Base-by-base conservation (phyloP, 1,140 invertebrate genomes). In the Semibalanus balanoides region DNA sequence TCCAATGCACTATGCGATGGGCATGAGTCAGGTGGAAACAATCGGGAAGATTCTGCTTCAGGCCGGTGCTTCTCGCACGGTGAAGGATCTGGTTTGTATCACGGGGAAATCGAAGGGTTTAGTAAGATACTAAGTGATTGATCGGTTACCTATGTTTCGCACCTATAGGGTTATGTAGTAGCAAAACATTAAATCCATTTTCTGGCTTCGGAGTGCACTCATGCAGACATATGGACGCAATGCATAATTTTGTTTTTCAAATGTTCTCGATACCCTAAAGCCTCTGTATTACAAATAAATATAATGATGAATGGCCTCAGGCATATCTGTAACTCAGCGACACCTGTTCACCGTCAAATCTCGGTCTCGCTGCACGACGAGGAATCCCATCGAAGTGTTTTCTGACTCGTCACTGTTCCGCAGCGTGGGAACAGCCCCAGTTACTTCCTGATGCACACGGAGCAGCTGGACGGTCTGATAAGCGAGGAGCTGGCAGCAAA, bases 1-100 rank as follows among this genome's bases (percentile, higher is more conserved):
- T 0, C 88, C 92, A 11, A 84, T 95, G 35, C 93, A 95, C 83
- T 95, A 95, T 82, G 92, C 93, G 0, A 93, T 95, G 93, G 93
- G 92, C 25, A 88, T 93, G 3, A 90, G 92, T 73, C 89, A 91
- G 76, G 90, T 94, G 69, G 93, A 95, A 84, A 86, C 87, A 3
- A 84, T 94, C 27, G 93, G 91, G 80, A 87, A 88, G 75, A 88
- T 94, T 74, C 84, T 95, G 0, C 93, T 94, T 30, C 88, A 90
- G 82, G 88, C 90, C 0, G 93, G 93, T 27, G 92, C 93, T 30
- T 91, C 92, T 82, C 86, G 93, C 75, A 88, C 90, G 0, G 84
- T 90, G 3, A 94, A 94, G 83, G 94, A 96, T 85, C 85, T 95
- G 82, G 88, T 89, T 81, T 83, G 83, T 81, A 3, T 9, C 22